Evolutionary conservation across 2,113 vertebrate species (phyloP).

Genomic region (Mus spicilegus): DNA sequence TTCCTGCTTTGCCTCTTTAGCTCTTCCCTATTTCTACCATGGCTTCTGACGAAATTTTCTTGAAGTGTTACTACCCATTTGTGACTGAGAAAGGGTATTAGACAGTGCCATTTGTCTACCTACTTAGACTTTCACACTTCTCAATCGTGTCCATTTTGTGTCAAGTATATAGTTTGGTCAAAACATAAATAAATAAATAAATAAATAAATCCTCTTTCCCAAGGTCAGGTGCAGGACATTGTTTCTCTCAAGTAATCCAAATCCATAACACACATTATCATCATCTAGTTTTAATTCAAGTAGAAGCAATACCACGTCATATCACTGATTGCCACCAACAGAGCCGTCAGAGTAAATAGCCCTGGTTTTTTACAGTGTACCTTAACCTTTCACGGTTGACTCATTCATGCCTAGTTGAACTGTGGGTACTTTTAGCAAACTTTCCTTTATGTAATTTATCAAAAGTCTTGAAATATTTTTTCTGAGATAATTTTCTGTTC

Average conservation of each 20-base stretch:
- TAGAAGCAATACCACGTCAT: background rate
- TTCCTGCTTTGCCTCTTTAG: background rate
- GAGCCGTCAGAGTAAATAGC: background rate
- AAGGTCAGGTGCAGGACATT: background rate
- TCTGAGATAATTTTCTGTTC: constrained; percentile 43
- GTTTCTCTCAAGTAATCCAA: constrained; percentile 32
- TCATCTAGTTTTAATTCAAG: background rate
- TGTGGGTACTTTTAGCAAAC: constrained; percentile 39
- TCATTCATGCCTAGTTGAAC: constrained; percentile 36
- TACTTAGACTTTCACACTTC: background rate
- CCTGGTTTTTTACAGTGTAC: background rate
- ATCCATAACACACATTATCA: background rate
- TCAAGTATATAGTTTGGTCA: background rate
- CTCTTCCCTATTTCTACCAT: background rate
- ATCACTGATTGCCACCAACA: background rate
- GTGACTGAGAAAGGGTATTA: background rate
- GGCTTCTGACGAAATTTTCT: background rate
- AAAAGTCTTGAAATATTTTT: constrained; percentile 47
- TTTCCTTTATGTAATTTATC: background rate
- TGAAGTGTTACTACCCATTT: background rate
- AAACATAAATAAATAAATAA: background rate
- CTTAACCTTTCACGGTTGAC: background rate
- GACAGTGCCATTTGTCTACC: background rate
- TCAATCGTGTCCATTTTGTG: background rate
- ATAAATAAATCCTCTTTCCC: background rate